Evolutionary conservation across 2,113 vertebrate species (phyloP), one percentile per base, ranked within the genome.

Genomic region (Grammomys surdaster): DNA sequence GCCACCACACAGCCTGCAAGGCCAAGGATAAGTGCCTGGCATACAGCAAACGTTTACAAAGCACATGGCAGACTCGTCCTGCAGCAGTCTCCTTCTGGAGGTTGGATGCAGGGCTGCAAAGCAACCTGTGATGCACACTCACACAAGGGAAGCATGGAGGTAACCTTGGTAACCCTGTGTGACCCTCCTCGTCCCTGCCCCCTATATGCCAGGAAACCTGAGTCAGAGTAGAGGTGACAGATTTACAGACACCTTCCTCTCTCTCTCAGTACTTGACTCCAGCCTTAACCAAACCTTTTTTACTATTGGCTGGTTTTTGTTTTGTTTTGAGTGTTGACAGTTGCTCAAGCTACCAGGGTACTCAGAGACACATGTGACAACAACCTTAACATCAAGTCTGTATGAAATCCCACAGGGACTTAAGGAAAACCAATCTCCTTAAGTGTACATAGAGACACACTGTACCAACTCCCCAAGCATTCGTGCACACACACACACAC

Each of bases 281-380:
- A 43, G 46, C 33, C 51, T 63, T 88, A 70, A 54, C 0, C 73
- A 48, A 95, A 51, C 77, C 93, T 93, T 80, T 88, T 88, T 72
- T 56, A 90, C 48, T 46, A 17, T 43, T 92, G 92, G 81, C 5
- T 93, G 3, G 65, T 89, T 65, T 60, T 46, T 67, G 9, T 20
- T 85, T 85, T 85, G 60, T 51, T 88, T 33, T 65, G 91, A 95
- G 90, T 63, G 22, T 11, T 22, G 91, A 67, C 33, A 88, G 48
- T 70, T 92, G 90, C 56, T 84, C 93, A 80, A 81, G 36, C 40
- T 91, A 77, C 48, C 43, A 93, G 46, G 40, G 58, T 88, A 88
- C n/a, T 48, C n/a, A 60, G 89, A 93, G 67, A 90, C 90, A 95
- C 20, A 24, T 6, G 69, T 92, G 63, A n/a, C n/a, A 96, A 89